Evolutionary conservation across 1,140 invertebrate genomes (phyloP), one percentile per base, ranked within the genome.

Genomic region (Drosophila obscura): DNA sequence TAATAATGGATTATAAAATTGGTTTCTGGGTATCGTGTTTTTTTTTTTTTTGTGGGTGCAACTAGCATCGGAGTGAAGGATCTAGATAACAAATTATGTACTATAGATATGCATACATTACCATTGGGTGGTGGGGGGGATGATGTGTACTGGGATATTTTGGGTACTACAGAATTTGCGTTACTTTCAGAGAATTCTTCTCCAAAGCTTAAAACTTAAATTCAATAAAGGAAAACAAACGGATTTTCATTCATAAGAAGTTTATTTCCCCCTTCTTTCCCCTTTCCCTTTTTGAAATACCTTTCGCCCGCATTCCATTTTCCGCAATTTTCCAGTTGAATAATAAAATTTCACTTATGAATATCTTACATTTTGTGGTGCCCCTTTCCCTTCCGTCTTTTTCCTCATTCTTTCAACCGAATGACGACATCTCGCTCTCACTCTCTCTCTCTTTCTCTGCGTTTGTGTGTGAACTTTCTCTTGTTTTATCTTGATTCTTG

Each of bases 261-360:
- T 16, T 16, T 28, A 11, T 31, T 28, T 39, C 39, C 9, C 31
- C 9, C n/a, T 50, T 16, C 7, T n/a, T n/a, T n/a, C n/a, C n/a
- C 9, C 15, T 46, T 46, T 24, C 11, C 13, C 15, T 22, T 9
- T 52, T 41, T 26, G 22, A 16, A 35, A 11, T 16, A 39, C 4
- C 16, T 48, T 31, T 57, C 15, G 15, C 4, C 44, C 44, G 55
- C 39, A 16, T 39, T 2, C 1, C 4, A 13, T 39, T 39, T 6
- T 13, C 28, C 16, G 22, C n/a, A 15, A 16, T 9, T 44, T 15
- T 45, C 35, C 26, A 58, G 53, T 69, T 68, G 67, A 69, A 69
- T 50, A 58, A 69, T 64, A 69, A 39, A 69, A 69, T 69, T 69
- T 69, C 65, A 69, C 67, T 69, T 69, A 69, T 69, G 67, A 69